These are phyloP conservation scores for Triops longicaudatus DNA, from an alignment of 1,140 invertebrate genomes.

Conservation along the genomic window DNA sequence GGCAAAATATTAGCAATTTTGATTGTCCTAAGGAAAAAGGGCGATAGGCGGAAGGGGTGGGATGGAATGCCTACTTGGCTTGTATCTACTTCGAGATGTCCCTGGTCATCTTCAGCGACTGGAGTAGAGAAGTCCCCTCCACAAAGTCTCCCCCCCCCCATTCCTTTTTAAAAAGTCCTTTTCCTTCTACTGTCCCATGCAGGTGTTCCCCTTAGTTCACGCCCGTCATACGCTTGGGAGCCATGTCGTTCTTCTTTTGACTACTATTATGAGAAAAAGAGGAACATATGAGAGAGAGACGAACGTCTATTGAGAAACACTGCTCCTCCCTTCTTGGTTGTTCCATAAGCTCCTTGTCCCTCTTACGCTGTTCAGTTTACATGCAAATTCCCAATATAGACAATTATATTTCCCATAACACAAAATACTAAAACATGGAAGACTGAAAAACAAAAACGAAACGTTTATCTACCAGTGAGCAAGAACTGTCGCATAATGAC, in stretches of 20 bases:
- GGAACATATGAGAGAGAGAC: not conserved
- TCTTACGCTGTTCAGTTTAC: not conserved
- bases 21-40: not conserved
- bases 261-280: not conserved
- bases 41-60: not conserved
- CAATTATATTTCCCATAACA: no score
- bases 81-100: not conserved
- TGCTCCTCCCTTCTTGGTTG: not conserved
- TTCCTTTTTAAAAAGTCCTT: not conserved
- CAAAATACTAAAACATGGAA: no score
- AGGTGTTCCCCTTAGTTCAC: not conserved
- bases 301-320: not conserved
- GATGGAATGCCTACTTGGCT: not conserved
- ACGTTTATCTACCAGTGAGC: no score
- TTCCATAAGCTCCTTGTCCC: not conserved
- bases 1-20: slow-evolving; percentile 16
- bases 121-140: not conserved
- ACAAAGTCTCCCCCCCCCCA: not conserved
- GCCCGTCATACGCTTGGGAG: not conserved
- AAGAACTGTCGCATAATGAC: no score
- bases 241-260: not conserved
- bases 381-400: not conserved
- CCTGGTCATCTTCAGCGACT: not conserved
- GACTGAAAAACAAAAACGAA: no score
- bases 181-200: not conserved